Percentiles rank a stretch among this genome's conserved stretches.
phyloP scores from a whole-genome alignment of 2,888 invertebrate genomes.

The Zelleria hepariella region DNA sequence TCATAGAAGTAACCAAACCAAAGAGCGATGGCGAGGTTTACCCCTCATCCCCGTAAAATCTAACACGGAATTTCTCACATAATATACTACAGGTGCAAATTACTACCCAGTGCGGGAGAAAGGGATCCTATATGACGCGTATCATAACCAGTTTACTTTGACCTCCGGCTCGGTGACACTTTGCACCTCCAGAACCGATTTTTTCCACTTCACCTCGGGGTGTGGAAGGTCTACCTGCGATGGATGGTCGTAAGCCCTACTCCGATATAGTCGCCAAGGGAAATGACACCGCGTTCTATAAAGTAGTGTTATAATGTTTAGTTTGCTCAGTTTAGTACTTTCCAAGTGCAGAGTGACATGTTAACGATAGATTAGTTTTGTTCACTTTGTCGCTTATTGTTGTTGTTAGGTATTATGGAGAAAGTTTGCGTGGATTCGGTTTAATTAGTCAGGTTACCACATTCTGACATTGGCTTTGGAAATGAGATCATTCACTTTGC shows the following conservation, averaged over 20 bases:
- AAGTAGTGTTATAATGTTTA: slow-evolving; percentile 7
- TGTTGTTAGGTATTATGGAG: background rate
- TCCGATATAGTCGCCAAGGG: slow-evolving; percentile 10
- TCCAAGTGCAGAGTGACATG: background rate
- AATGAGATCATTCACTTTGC: too few species aligned
- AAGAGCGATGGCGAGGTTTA: background rate
- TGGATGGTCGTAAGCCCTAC: slow-evolving; percentile 4
- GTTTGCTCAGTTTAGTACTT: slow-evolving; percentile 4
- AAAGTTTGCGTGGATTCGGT: background rate
- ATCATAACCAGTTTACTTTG: background rate
- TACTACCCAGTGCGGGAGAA: background rate
- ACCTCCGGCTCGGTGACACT: background rate
- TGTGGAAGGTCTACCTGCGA: background rate
- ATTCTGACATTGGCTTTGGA: too few species aligned
- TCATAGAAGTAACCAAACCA: background rate
- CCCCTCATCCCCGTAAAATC: slow-evolving; percentile 4
- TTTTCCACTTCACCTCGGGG: background rate
- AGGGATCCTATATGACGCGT: slow-evolving; percentile 3
- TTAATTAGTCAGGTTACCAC: background rate
- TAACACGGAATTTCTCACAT: slow-evolving; percentile 3
- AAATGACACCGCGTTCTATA: slow-evolving; percentile 6
- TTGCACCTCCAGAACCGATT: background rate
- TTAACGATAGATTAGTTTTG: slow-evolving; percentile 3
- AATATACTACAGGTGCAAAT: slow-evolving; percentile 7
- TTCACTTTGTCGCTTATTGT: background rate